phyloP scores from a whole-genome alignment of 2,797 vertebrate genomes.

The Tapirus indicus region DNA sequence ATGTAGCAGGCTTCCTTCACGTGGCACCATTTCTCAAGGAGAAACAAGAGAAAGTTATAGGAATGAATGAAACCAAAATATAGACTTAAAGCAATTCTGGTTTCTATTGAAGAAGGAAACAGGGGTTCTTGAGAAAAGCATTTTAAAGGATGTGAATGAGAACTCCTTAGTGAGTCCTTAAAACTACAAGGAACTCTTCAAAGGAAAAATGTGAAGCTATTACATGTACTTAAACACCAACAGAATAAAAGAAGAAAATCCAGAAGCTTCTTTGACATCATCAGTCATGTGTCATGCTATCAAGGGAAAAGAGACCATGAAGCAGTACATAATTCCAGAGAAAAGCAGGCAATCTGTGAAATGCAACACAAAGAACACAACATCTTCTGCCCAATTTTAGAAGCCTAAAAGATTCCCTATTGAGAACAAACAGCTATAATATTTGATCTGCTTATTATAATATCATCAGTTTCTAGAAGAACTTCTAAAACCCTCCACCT shows the following conservation, averaged over 20 bases:
- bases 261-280: conserved; percentile 59
- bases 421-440: not conserved
- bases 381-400: conserved; percentile 33
- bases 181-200: conserved; percentile 3
- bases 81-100: conserved; percentile 49
- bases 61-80: conserved; percentile 65
- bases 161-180: conserved; percentile 39
- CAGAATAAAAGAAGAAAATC: conserved; percentile 56
- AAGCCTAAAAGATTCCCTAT: not conserved
- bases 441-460: conserved; percentile 19
- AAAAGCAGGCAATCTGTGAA: conserved; percentile 5
- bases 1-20: conserved; percentile 27
- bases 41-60: conserved; percentile 27
- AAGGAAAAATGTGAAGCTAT: conserved; percentile 50
- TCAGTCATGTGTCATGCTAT: conserved; percentile 22
- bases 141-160: conserved; percentile 16
- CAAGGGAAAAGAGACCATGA: conserved; percentile 34
- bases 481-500: conserved; percentile 12
- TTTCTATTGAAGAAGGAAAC: not conserved
- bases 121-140: conserved; percentile 5
- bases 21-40: not conserved
- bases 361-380: not conserved
- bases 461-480: not conserved
- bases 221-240: conserved; percentile 39
- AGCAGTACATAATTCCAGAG: conserved; percentile 36